Base-by-base conservation (phyloP, 2,888 invertebrate species). In the Pristionchus maxplancki region DNA sequence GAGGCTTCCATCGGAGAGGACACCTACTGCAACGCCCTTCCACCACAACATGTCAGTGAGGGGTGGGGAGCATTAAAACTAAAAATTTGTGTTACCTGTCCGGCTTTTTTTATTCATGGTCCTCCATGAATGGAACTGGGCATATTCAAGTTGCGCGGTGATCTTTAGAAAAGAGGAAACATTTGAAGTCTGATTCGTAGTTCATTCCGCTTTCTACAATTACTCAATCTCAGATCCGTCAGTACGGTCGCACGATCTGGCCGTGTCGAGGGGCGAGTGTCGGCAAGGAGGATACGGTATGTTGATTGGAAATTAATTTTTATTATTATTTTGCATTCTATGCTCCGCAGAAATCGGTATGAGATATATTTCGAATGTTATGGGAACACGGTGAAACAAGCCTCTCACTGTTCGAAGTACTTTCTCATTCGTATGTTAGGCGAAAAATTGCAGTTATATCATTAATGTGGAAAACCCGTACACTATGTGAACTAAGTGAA, bases 11-110 rank as follows among this genome's bases (percentile, higher is more conserved):
- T 91, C 58, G 89, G 88, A 13, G 89, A 89, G 1, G 93, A 93
- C 88, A 88, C 88, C 11, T 93, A 93, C 89, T 93, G 93, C 74
- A 91, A 93, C n/a, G 84, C 91, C 81, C 87, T 74, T 0, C 82
- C 84, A 24, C 50, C 71, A 4, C 20, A 67, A 5, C 86, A 87
- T 34, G 82, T 78, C 11, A 67, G 86, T 87, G 13, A 34, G n/a
- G n/a, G n/a, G n/a, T n/a, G n/a, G n/a, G n/a, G n/a, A n/a, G n/a
- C n/a, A n/a, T n/a, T n/a, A n/a, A n/a, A n/a, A n/a, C 28, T 62
- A 5, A 17, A 58, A 1, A 62, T 28, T 0, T 20, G n/a, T 50
- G 17, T 11, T 11, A 20, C 20, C 20, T 9, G 50, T 0, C 2
- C 15, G 50, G 15, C 44, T 13, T 48, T 48, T 48, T 48, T 50